Base-by-base conservation (phyloP, 2,113 vertebrate genomes). In the Aldabrachelys gigantea region DNA sequence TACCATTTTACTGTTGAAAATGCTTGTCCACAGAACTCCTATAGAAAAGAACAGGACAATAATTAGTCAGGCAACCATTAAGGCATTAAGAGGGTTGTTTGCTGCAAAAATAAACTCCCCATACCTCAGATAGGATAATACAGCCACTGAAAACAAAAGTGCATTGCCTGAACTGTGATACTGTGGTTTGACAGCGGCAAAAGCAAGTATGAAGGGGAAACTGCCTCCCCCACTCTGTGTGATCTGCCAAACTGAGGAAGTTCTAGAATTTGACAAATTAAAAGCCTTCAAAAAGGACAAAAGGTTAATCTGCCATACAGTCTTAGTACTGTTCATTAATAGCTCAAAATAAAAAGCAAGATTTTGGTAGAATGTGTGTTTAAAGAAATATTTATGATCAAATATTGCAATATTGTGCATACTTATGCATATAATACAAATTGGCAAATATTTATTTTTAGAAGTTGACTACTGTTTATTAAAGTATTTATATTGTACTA, bases 151-250 rank as follows among this genome's bases (percentile, higher is more conserved):
- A 93, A 17, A 25, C 76, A 85, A 85, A 78, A 88, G 6, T 19
- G 72, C 14, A 27, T 69, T 82, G 86, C 49, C 49, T 94, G 49
- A 92, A 88, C 38, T 82, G 50, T 16, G 91, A 54, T 62, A 85
- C 82, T 25, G 89, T 1, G 1, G 27, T 91, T 91, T 93, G 82
- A 88, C 44, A 85, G 21, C 91, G 3, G 6, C 7, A 16, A 17
- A 92, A 91, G 82, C 9, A 57, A 78, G 19, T 54, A 85, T 14
- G 52, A 93, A 89, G 41, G 19, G 38, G n/a, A 95, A 96, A 69
- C 6, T 2, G 13, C 38, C 62, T 52, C 80, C 76, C 75, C 47
- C 1, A 0, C 65, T 65, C 4, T 22, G 22, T 53, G 11, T 69
- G 85, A 94, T 88, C 69, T 88, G 44, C 25, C 86, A 72, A 50